Evolutionary conservation across 2,113 vertebrate species (phyloP).

Genomic region (Butastur rufipennis): DNA sequence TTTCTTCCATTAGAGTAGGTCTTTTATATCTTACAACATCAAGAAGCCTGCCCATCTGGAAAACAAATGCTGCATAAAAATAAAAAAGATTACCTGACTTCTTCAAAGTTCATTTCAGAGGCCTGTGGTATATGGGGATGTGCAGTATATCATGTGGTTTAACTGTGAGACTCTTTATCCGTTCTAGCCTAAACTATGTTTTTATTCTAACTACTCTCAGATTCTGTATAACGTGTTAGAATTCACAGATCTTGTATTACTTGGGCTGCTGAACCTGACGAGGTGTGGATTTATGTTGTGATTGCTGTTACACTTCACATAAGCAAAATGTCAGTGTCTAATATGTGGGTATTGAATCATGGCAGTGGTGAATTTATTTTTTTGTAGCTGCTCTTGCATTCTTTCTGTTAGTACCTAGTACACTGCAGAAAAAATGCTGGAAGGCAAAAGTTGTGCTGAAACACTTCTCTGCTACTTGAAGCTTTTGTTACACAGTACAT

Average conservation of each 20-base stretch:
- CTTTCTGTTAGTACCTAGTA: background rate
- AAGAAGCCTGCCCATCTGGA: background rate
- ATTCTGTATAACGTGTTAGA: background rate
- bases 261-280: background rate
- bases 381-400: background rate
- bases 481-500: background rate
- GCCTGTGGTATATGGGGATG: background rate
- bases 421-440: background rate
- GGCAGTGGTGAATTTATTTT: background rate
- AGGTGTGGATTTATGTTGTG: background rate
- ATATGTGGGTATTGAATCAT: background rate
- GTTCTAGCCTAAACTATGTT: background rate
- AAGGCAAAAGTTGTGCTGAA: slow-evolving; percentile 11
- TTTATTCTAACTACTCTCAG: background rate
- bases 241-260: background rate
- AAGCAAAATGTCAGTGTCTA: background rate
- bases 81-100: background rate
- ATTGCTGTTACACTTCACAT: background rate
- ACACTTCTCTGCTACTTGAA: background rate
- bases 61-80: background rate
- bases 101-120: background rate
- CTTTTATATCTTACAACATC: background rate
- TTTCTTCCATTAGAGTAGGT: background rate
- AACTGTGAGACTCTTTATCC: background rate
- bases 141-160: background rate